Evolutionary conservation across 2,888 invertebrate species (phyloP).

Genomic region (Agriopis leucophaearia): DNA sequence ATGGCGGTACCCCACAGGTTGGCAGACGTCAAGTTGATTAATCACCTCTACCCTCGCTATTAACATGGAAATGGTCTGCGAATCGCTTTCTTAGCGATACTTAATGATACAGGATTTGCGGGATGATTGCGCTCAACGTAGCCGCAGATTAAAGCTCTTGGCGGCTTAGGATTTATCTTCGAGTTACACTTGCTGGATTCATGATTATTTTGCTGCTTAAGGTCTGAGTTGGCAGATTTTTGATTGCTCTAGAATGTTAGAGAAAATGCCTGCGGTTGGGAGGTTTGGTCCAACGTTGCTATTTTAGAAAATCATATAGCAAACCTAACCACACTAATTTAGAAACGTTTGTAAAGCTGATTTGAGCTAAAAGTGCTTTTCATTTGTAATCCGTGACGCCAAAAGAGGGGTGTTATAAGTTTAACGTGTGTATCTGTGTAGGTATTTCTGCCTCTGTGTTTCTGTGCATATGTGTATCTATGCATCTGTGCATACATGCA

Average conservation of each 20-base stretch:
- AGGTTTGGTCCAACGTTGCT: not conserved
- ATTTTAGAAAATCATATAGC: not conserved
- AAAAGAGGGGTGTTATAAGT: too few relatives aligned
- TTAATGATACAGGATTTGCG: conserved; percentile 84
- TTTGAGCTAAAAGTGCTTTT: too few relatives aligned
- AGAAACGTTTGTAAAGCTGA: too few relatives aligned
- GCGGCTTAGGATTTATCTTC: conserved; percentile 59
- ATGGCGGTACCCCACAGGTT: conserved; percentile 56
- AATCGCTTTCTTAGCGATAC: conserved; percentile 85
- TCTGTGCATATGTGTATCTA: too few relatives aligned
- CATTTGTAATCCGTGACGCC: too few relatives aligned
- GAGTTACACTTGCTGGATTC: conserved; percentile 55
- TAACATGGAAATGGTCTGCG: conserved; percentile 85
- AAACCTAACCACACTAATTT: too few relatives aligned
- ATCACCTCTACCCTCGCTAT: conserved; percentile 81
- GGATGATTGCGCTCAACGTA: conserved; percentile 72
- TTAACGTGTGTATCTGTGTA: too few relatives aligned
- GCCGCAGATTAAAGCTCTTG: conserved; percentile 31
- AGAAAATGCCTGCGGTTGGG: not conserved
- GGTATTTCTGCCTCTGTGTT: too few relatives aligned
- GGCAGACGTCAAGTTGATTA: conserved; percentile 82
- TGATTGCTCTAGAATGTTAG: not conserved
- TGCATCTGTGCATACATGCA: too few relatives aligned
- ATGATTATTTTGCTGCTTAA: conserved; percentile 23
- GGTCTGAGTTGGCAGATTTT: conserved; percentile 18